A percentile compares a stretch with the other conserved stretches of the same genome.
These are phyloP conservation scores for Andrena marginata DNA, from an alignment of 2,888 invertebrate genomes.

Conservation along the genomic window DNA sequence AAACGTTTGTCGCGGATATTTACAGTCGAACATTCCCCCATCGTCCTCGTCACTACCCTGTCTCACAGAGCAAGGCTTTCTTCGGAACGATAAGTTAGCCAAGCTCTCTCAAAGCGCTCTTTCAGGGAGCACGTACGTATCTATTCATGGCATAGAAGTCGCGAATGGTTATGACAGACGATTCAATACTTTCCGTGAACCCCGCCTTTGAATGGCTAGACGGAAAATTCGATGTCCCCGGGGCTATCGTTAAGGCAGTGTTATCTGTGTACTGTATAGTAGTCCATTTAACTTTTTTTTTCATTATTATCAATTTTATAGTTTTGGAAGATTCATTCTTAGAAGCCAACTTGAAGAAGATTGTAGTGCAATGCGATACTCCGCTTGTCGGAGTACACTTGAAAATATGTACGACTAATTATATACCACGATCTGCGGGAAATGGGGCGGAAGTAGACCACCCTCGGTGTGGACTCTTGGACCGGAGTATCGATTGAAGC, in stretches of 20 bases:
- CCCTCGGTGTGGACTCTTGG: neutral
- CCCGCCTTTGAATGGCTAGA: neutral
- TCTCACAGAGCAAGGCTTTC: conserved; percentile 31
- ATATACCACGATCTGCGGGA: neutral
- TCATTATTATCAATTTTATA: too few species aligned
- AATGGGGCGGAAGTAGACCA: neutral
- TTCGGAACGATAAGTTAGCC: conserved; percentile 58
- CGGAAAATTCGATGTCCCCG: conserved; percentile 17
- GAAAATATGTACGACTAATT: neutral
- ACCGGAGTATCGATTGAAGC: conserved; percentile 3
- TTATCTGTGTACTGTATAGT: neutral
- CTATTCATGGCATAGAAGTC: conserved; percentile 52
- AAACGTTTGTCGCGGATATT: conserved; percentile 59
- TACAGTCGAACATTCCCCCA: conserved; percentile 36
- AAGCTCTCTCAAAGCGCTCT: conserved; percentile 55
- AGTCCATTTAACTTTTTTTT: too few species aligned
- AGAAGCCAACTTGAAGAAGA: neutral
- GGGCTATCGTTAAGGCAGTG: conserved; percentile 22
- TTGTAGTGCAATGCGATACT: neutral
- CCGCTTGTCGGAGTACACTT: neutral
- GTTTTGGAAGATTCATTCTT: neutral
- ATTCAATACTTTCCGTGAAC: conserved; percentile 56
- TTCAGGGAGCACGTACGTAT: conserved; percentile 47
- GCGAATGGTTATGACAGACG: conserved; percentile 69
- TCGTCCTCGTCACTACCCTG: neutral